Percentiles rank a stretch among this genome's conserved stretches.
These are phyloP conservation scores for Galagoides demidoff DNA, from an alignment of 2,797 vertebrate genomes.

Conservation along the genomic window DNA sequence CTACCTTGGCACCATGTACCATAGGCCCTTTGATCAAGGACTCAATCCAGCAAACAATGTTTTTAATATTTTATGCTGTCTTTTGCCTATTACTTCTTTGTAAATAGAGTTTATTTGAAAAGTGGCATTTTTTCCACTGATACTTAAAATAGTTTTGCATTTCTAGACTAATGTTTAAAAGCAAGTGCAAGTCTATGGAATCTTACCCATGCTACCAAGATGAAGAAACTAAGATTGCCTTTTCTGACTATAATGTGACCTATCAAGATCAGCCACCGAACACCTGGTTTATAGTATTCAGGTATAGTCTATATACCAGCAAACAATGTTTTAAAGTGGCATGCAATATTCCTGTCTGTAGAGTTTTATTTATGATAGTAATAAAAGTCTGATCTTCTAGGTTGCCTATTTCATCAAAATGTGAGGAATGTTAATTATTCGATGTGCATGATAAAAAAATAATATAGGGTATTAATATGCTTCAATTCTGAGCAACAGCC, in stretches of 20 bases:
- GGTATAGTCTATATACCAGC: conserved; percentile 85
- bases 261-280: conserved; percentile 88
- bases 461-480: neutral
- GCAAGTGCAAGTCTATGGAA: conserved; percentile 84
- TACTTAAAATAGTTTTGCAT: conserved; percentile 45
- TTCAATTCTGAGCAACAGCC: neutral
- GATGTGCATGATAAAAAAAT: neutral
- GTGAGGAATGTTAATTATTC: neutral
- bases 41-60: neutral
- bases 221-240: conserved; percentile 90
- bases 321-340: neutral
- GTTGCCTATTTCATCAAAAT: neutral
- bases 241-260: conserved; percentile 89
- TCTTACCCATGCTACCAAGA: conserved; percentile 92
- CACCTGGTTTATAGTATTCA: conserved; percentile 94
- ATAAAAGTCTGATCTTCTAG: neutral
- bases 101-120: conserved; percentile 36
- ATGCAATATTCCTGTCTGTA: neutral
- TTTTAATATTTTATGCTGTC: neutral
- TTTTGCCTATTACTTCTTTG: neutral
- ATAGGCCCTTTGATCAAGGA: neutral
- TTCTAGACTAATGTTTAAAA: conserved; percentile 91
- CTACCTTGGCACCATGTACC: neutral
- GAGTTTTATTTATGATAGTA: neutral
- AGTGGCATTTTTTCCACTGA: neutral